These are phyloP conservation scores for Coilia nasus DNA, from an alignment of 2,797 vertebrate species.

Conservation along the genomic window DNA sequence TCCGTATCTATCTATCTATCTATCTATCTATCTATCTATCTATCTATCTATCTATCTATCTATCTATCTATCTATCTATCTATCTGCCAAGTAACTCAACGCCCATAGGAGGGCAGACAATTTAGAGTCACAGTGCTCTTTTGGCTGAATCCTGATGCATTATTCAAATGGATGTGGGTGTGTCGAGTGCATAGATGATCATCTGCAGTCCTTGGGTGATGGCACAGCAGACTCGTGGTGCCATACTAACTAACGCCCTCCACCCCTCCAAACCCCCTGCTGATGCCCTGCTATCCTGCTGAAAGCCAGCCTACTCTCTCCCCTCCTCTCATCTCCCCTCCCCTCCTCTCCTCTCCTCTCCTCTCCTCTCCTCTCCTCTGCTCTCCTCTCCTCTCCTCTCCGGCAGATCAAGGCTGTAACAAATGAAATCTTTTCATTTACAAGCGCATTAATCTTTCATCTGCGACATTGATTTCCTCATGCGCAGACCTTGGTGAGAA, in stretches of 20 bases:
- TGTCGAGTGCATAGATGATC: background rate
- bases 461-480: constrained; percentile 67
- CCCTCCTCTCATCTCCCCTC: constrained; percentile 19
- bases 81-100: background rate
- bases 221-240: background rate
- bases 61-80: background rate
- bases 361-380: background rate
- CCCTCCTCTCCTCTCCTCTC: background rate
- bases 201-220: constrained; percentile 9
- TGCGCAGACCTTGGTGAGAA: constrained; percentile 63
- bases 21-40: background rate
- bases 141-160: background rate
- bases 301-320: no score
- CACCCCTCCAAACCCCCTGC: background rate
- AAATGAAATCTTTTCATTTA: constrained; percentile 70
- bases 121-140: background rate
- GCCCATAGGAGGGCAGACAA: background rate
- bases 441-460: constrained; percentile 55
- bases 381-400: constrained; percentile 9
- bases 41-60: background rate
- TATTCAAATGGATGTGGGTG: background rate
- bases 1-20: background rate
- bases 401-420: constrained; percentile 63
- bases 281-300: no score
- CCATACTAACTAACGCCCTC: background rate